These are phyloP conservation scores for Myiozetetes cayanensis DNA, from an alignment of 2,113 vertebrate genomes.

Conservation along the genomic window DNA sequence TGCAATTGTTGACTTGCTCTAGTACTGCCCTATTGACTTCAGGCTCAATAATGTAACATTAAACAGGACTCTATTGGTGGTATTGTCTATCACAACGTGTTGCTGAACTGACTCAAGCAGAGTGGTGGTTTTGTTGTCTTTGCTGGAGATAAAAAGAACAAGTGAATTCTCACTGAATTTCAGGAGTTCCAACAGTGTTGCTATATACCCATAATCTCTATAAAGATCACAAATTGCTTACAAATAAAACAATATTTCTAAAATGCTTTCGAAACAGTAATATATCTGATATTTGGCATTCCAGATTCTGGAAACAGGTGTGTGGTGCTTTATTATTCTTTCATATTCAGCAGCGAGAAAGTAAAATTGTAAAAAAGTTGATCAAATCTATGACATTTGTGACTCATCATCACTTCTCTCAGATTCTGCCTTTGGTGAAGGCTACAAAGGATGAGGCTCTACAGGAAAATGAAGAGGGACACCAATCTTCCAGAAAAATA, in stretches of 20 bases:
- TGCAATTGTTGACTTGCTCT: background rate
- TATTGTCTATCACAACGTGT: background rate
- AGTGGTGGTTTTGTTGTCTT: background rate
- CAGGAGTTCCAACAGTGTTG: background rate
- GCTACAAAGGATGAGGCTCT: background rate
- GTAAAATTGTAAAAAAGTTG: background rate
- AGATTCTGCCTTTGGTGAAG: background rate
- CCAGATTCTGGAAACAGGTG: background rate
- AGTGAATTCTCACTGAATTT: background rate
- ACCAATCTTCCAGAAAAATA: background rate
- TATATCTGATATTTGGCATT: background rate
- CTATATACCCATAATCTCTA: background rate
- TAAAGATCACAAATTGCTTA: background rate
- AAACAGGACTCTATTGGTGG: background rate
- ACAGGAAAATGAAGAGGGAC: background rate
- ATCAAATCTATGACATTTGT: background rate
- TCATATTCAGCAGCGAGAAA: background rate
- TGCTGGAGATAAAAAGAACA: background rate
- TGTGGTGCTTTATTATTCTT: background rate
- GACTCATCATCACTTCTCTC: background rate
- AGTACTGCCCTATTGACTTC: background rate
- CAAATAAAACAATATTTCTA: background rate
- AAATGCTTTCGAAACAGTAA: background rate
- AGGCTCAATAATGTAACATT: background rate
- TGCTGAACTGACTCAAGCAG: background rate